Conservation (phyloP, 2,113 vertebrate genomes). For the Acanthochromis polyacanthus region DNA sequence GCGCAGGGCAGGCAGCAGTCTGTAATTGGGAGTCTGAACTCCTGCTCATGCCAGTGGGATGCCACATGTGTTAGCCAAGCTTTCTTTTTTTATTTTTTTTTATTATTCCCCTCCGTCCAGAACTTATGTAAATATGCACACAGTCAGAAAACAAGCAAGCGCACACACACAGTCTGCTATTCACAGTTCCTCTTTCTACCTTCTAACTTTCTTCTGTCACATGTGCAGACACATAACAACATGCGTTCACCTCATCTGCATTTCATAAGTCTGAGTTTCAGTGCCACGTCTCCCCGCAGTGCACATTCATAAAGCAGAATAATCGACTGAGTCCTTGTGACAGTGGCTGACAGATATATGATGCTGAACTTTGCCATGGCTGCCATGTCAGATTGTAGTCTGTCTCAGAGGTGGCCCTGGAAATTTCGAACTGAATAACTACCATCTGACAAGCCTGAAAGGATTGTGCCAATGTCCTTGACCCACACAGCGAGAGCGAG, state of each 20-base stretch:
- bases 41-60: constrained; percentile 65
- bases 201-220: constrained; percentile 38
- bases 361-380: constrained; percentile 77
- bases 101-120: constrained; percentile 18
- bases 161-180: constrained; percentile 23
- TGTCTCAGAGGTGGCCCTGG: constrained; percentile 66
- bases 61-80: constrained; percentile 60
- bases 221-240: constrained; percentile 24
- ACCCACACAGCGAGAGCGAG: constrained; percentile 66
- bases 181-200: constrained; percentile 18
- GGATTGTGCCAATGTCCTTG: constrained; percentile 74
- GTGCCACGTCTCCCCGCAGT: constrained; percentile 16
- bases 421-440: constrained; percentile 81
- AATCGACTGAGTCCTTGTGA: constrained; percentile 69
- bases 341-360: constrained; percentile 78
- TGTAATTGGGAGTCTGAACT: constrained; percentile 80
- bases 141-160: constrained; percentile 11
- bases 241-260: constrained; percentile 47
- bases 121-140: constrained; percentile 60
- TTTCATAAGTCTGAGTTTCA: constrained; percentile 52
- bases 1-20: constrained; percentile 64
- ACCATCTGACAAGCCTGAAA: constrained; percentile 68
- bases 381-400: constrained; percentile 66
- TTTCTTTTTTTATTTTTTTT: constrained; percentile 15
- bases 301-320: constrained; percentile 55